phyloP scores from a whole-genome alignment of 2,113 vertebrate genomes.

The Anguilla rostrata region DNA sequence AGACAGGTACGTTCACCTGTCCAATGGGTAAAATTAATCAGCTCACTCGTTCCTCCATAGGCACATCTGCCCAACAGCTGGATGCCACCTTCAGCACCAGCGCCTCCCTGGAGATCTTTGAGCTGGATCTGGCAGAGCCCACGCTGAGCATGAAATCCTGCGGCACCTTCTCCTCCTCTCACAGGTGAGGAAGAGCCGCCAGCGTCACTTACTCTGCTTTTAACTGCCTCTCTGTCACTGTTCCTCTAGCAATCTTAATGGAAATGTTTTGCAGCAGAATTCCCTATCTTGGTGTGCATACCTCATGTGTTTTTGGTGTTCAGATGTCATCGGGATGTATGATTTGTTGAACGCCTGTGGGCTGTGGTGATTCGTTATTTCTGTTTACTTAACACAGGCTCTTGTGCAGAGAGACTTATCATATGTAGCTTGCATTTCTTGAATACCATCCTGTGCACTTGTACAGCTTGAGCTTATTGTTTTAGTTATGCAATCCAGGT shows the following conservation, averaged over 20 bases:
- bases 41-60: conserved; percentile 61
- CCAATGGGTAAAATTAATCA: not conserved
- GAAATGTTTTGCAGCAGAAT: not conserved
- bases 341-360: not conserved
- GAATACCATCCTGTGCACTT: not conserved
- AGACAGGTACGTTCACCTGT: not conserved
- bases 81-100: conserved; percentile 95
- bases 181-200: conserved; percentile 72
- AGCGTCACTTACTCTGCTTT: not conserved
- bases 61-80: conserved; percentile 94
- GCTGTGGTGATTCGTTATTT: not conserved
- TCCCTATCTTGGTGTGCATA: not conserved
- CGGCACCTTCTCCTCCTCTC: conserved; percentile 81
- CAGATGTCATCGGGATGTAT: not conserved
- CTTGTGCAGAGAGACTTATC: not conserved
- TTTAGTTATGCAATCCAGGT: too few species aligned
- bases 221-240: not conserved
- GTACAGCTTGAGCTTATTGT: too few species aligned
- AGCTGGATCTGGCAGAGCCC: conserved; percentile 86
- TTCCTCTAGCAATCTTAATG: not conserved
- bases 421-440: not conserved
- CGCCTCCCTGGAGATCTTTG: conserved; percentile 92
- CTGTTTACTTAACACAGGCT: not conserved
- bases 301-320: not conserved
- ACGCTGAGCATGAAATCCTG: conserved; percentile 90